Conservation (phyloP, 2,888 invertebrate genomes). For the Merodon equestris region DNA sequence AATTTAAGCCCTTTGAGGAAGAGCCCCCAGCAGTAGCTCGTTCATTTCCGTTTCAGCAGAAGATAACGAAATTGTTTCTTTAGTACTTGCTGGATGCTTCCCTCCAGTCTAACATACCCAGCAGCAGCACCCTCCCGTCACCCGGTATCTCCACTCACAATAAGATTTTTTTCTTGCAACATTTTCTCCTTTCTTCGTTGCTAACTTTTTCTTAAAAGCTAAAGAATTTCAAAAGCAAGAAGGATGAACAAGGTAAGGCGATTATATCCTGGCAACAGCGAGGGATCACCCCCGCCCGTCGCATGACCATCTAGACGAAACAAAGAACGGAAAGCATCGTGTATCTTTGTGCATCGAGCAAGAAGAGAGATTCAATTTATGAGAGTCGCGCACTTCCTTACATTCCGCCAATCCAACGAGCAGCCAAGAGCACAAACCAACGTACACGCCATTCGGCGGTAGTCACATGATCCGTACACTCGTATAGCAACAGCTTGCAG, state of each 20-base stretch:
- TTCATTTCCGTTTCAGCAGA: no score
- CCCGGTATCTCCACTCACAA: no score
- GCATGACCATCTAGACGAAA: neutral
- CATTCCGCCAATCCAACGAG: neutral
- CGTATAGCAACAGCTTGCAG: slow-evolving; percentile 42
- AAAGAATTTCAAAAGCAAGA: slow-evolving; percentile 8
- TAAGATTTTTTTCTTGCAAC: neutral
- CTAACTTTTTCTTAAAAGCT: neutral
- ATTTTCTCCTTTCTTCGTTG: neutral
- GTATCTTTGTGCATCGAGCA: slow-evolving; percentile 1
- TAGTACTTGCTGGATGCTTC: no score
- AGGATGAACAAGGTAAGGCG: neutral
- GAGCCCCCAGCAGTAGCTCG: no score
- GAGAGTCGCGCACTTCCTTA: slow-evolving; percentile 18
- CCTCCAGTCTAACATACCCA: no score
- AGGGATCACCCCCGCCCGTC: no score
- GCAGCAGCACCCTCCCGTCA: no score
- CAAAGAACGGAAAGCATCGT: slow-evolving; percentile 1
- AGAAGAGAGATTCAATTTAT: slow-evolving; percentile 39
- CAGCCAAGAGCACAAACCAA: neutral
- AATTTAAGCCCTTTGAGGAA: no score
- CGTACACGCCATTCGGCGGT: neutral
- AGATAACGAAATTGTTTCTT: no score
- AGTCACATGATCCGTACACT: slow-evolving; percentile 3
- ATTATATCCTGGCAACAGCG: no score